Evolutionary conservation across 2,797 vertebrate species (phyloP).

Genomic region (Micrastur ruficollis): DNA sequence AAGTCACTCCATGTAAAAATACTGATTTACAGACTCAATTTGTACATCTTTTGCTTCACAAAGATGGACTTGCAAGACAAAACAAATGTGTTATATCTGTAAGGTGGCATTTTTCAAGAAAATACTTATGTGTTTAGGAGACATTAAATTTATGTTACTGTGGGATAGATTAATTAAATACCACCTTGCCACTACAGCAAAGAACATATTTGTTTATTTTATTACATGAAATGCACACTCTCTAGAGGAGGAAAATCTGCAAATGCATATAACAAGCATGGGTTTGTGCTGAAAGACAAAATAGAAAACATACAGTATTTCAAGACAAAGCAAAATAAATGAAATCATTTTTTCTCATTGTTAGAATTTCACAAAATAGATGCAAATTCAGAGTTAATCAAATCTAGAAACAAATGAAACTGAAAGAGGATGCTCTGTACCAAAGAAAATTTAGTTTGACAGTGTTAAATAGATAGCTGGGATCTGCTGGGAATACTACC

Average conservation of each 20-base stretch:
- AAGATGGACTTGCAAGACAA: neutral
- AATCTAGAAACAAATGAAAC: neutral
- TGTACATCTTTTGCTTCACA: neutral
- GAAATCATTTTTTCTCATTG: neutral
- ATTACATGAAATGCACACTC: neutral
- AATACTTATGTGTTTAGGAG: neutral
- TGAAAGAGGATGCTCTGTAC: neutral
- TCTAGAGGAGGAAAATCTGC: neutral
- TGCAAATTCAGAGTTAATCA: neutral
- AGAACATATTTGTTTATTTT: neutral
- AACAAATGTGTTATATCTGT: neutral
- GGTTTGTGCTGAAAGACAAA: neutral
- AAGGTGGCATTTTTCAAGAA: neutral
- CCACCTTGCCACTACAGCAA: neutral
- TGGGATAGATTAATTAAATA: neutral
- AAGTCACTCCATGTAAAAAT: neutral
- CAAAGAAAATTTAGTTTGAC: slow-evolving; percentile 18
- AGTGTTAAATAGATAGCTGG: slow-evolving; percentile 10
- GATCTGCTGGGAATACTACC: slow-evolving; percentile 40
- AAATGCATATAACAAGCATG: neutral
- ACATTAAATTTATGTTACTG: neutral
- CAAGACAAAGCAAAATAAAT: neutral
- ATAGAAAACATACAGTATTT: neutral
- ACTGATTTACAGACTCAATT: neutral
- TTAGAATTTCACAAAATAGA: neutral